Evolutionary conservation across 2,113 vertebrate species (phyloP), one percentile per base, ranked within the genome.

Genomic region (Crotalus tigris): DNA sequence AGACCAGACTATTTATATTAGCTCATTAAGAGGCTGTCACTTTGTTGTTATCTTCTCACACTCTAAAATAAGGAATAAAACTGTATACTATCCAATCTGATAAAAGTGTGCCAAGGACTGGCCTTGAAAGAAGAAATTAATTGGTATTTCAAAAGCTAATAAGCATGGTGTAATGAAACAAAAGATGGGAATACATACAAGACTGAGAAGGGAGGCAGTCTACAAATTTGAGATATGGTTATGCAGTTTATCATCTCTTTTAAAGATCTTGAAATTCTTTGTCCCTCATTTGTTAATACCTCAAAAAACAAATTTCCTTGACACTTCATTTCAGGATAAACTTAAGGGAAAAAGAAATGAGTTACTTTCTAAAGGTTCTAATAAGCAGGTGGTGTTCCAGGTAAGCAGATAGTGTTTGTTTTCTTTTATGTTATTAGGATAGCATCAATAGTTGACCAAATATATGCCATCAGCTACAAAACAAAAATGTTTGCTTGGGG

Each of bases 21-120:
- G 89, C 8, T n/a, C 59, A n/a, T 90, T 90, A 54, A 81, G 59
- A 93, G 91, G 90, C 94, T 90, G 69, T 44, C 91, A 88, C 94
- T 93, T 95, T 96, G 54, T 33, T 90, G 75, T 93, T 94, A 94
- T 96, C 95, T 96, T 93, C 90, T 90, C 93, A 94, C 89, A 88
- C 3, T 19, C 51, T 17, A 95, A 90, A 92, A 94, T 93, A 92
- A 96, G 91, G 87, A 93, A 93, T 89, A 93, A 96, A 96, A 97
- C 93, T 85, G 64, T 26, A 90, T 12, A 69, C 57, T 93, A 88
- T 92, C 94, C 91, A 90, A 96, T 89, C 88, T 94, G 91, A 91
- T 93, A 94, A 96, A 85, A 94, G 90, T 91, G 87, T 75, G 93
- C 93, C 93, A 94, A 95, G 89, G 24, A 75, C 7, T 94, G 26